A percentile compares a stretch with the other conserved stretches of the same genome.
Conservation (phyloP, 2,888 invertebrate genomes). For the Eupelmus urozonus region DNA sequence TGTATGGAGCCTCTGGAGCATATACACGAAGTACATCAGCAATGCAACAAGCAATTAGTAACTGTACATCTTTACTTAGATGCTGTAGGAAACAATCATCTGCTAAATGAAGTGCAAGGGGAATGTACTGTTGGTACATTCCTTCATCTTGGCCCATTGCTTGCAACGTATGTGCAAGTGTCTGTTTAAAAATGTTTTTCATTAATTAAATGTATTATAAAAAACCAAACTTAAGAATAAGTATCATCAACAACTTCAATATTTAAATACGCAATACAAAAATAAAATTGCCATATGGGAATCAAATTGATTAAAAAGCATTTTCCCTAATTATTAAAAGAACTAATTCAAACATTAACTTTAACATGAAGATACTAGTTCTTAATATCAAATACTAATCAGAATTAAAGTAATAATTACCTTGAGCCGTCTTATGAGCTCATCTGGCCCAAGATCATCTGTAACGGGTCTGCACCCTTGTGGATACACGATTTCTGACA, state of each 20-base stretch:
- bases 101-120: conserved; percentile 93
- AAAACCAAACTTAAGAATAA: neutral
- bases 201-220: conserved; percentile 15
- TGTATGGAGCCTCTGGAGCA: conserved; percentile 98
- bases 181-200: conserved; percentile 78
- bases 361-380: neutral
- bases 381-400: neutral
- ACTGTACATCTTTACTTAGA: conserved; percentile 93
- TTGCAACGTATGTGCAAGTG: conserved; percentile 94
- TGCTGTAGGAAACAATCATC: conserved; percentile 95
- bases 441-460: conserved; percentile 97
- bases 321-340: neutral
- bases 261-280: too few relatives aligned
- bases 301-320: neutral
- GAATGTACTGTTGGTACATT: conserved; percentile 93
- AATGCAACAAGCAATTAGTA: conserved; percentile 97
- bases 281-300: too few relatives aligned
- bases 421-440: conserved; percentile 95
- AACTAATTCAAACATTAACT: too few relatives aligned
- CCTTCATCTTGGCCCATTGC: conserved; percentile 98
- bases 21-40: conserved; percentile 97
- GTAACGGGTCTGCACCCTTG: conserved; percentile 95
- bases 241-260: too few relatives aligned
- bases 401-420: conserved; percentile 77
- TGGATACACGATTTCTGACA: conserved; percentile 95